A percentile compares a stretch with the other conserved stretches of the same genome.
Conservation (phyloP, 2,797 vertebrate genomes). For the Danio kyathit region DNA sequence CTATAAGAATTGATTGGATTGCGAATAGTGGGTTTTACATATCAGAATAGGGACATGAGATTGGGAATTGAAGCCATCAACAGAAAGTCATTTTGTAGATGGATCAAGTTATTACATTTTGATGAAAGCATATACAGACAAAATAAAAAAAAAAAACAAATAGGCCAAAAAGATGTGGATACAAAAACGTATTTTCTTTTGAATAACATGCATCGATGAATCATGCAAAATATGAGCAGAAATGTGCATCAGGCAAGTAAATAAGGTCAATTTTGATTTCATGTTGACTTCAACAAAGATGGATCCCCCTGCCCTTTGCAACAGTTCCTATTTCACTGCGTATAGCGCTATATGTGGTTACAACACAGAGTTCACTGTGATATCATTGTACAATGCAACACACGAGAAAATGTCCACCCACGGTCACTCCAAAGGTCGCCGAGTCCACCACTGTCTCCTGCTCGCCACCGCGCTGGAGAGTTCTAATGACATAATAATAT, state of each 20-base stretch:
- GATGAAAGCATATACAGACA: not conserved
- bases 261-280: constrained; percentile 15
- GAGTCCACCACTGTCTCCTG: not conserved
- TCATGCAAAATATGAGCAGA: constrained; percentile 7
- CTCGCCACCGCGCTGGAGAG: not conserved
- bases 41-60: not conserved
- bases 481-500: constrained; percentile 35
- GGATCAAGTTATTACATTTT: constrained; percentile 12
- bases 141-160: not conserved
- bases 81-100: not conserved
- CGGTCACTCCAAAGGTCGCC: constrained; percentile 29
- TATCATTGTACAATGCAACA: constrained; percentile 7
- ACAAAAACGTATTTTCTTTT: not conserved
- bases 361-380: not conserved
- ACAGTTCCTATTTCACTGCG: not conserved
- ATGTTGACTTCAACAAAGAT: constrained; percentile 21
- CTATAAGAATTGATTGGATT: constrained; percentile 1
- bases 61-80: not conserved
- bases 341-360: constrained; percentile 17
- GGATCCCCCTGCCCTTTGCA: constrained; percentile 24
- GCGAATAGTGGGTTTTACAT: not conserved
- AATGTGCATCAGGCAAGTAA: constrained; percentile 2
- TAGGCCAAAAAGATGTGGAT: not conserved
- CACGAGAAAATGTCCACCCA: constrained; percentile 37
- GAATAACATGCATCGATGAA: constrained; percentile 4